These are phyloP conservation scores for Calosoma granatense DNA, from an alignment of 1,140 invertebrate genomes.

Conservation along the genomic window DNA sequence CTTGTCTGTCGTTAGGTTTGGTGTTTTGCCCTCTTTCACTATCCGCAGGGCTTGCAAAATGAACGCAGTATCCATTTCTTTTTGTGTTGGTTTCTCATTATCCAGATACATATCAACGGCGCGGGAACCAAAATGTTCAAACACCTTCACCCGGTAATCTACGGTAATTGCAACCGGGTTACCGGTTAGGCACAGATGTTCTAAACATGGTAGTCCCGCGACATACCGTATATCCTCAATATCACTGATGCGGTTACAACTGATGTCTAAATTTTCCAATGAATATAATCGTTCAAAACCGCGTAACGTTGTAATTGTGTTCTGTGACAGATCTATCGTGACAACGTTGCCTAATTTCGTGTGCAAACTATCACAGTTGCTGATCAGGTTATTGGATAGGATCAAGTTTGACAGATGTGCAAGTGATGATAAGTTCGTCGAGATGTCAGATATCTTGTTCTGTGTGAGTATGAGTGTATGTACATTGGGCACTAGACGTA, in stretches of 20 bases:
- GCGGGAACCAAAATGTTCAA: slow-evolving; percentile 70
- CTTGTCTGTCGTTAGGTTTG: neutral
- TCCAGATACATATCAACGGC: slow-evolving; percentile 73
- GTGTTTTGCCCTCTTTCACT: slow-evolving; percentile 27
- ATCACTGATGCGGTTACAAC: slow-evolving; percentile 71
- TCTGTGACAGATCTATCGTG: slow-evolving; percentile 77
- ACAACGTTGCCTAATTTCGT: slow-evolving; percentile 82
- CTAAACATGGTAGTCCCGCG: slow-evolving; percentile 72
- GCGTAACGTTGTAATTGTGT: slow-evolving; percentile 62
- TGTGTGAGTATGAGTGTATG: slow-evolving; percentile 61
- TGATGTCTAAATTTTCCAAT: slow-evolving; percentile 74
- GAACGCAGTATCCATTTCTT: slow-evolving; percentile 83
- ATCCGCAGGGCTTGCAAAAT: slow-evolving; percentile 75
- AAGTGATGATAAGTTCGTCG: slow-evolving; percentile 67
- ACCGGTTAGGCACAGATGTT: slow-evolving; percentile 72
- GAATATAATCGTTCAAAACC: slow-evolving; percentile 78
- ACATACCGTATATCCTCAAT: slow-evolving; percentile 74
- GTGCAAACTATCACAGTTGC: slow-evolving; percentile 63
- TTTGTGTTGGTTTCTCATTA: slow-evolving; percentile 73
- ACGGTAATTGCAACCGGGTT: slow-evolving; percentile 79
- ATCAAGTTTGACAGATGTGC: slow-evolving; percentile 65
- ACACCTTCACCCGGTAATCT: slow-evolving; percentile 84
- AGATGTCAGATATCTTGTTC: slow-evolving; percentile 64
- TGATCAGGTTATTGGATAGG: slow-evolving; percentile 66
- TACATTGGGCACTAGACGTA: slow-evolving; percentile 67